Evolutionary conservation across 1,140 invertebrate genomes (phyloP).

Genomic region (Euwallacea fornicatus): DNA sequence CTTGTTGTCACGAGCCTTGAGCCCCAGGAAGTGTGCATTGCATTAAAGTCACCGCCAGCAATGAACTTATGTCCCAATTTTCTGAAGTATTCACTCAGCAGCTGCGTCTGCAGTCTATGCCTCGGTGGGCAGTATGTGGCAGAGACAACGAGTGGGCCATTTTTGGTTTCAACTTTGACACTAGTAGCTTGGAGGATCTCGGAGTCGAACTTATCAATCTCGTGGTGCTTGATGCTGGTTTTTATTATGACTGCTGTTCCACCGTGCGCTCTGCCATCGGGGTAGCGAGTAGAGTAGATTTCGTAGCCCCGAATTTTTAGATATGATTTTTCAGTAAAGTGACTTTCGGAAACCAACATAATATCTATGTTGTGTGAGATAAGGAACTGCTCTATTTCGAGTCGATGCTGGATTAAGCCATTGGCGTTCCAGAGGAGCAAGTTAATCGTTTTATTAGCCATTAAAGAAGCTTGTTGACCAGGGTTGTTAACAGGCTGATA

Average conservation of each 20-base stretch:
- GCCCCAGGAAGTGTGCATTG: no score
- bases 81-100: conserved; percentile 43
- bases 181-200: conserved; percentile 40
- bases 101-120: no score
- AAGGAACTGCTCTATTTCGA: conserved; percentile 41
- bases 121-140: conserved; percentile 51
- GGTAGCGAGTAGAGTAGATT: conserved; percentile 39
- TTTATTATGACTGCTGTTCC: conserved; percentile 42
- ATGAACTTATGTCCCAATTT: conserved; percentile 50
- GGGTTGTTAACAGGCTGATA: conserved; percentile 30
- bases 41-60: no score
- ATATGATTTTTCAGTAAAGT: conserved; percentile 39
- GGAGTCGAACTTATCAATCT: conserved; percentile 19
- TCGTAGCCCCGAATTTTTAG: conserved; percentile 40
- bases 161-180: background rate
- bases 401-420: conserved; percentile 33
- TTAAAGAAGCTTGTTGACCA: conserved; percentile 39
- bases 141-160: conserved; percentile 39
- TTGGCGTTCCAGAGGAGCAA: conserved; percentile 45
- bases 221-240: conserved; percentile 35
- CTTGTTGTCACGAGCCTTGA: background rate
- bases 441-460: conserved; percentile 18
- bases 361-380: conserved; percentile 43
- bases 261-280: conserved; percentile 43
- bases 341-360: conserved; percentile 45